Evolutionary conservation across 2,888 invertebrate species (phyloP).

Genomic region (Noctua fimbriata): DNA sequence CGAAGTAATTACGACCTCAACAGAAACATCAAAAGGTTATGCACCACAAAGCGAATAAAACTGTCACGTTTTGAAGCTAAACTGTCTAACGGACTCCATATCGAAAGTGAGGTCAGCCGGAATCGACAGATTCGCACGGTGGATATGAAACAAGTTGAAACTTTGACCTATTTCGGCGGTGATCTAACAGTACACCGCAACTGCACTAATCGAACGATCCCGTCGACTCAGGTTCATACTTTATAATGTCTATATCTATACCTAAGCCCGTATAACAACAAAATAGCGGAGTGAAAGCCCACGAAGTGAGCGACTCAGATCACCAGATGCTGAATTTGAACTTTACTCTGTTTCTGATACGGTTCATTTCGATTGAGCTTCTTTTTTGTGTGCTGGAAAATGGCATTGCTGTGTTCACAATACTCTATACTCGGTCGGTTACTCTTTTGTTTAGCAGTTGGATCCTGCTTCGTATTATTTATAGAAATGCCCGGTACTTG

Average conservation of each 20-base stretch:
- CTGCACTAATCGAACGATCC: slow-evolving; percentile 52
- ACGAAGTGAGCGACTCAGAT: slow-evolving; percentile 73
- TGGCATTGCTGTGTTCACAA: slow-evolving; percentile 71
- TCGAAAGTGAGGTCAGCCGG: slow-evolving; percentile 52
- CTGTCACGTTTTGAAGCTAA: slow-evolving; percentile 25
- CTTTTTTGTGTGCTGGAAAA: slow-evolving; percentile 65
- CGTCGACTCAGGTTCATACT: slow-evolving; percentile 44
- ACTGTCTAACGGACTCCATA: slow-evolving; percentile 30
- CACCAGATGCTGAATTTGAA: slow-evolving; percentile 69
- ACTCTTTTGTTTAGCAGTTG: slow-evolving; percentile 64
- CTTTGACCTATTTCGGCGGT: slow-evolving; percentile 50
- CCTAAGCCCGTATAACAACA: slow-evolving; percentile 69
- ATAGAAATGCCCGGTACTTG: slow-evolving; percentile 43
- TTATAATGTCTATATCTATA: slow-evolving; percentile 64
- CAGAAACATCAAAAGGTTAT: slow-evolving; percentile 28
- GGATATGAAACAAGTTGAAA: slow-evolving; percentile 43
- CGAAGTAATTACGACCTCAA: slow-evolving; percentile 19
- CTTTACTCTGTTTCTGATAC: slow-evolving; percentile 67
- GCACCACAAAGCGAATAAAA: slow-evolving; percentile 20
- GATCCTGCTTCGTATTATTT: slow-evolving; percentile 57
- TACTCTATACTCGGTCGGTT: slow-evolving; percentile 61
- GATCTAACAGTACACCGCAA: slow-evolving; percentile 54
- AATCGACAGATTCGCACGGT: slow-evolving; percentile 39
- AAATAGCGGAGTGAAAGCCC: slow-evolving; percentile 84
- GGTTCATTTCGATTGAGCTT: slow-evolving; percentile 63